These are phyloP conservation scores for Phthorimaea operculella DNA, from an alignment of 1,140 invertebrate genomes.

Conservation along the genomic window DNA sequence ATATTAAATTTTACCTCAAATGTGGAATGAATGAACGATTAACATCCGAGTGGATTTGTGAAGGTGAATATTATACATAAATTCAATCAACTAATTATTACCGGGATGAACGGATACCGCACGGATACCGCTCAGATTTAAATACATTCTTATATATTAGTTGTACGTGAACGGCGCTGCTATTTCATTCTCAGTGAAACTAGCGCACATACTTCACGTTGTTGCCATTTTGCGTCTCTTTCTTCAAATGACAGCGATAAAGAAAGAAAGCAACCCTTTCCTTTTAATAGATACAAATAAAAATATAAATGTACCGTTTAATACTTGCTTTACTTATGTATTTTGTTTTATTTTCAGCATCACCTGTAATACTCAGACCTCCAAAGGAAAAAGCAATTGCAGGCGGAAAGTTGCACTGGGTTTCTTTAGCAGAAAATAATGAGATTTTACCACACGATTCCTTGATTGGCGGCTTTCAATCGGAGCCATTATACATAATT, in stretches of 20 bases:
- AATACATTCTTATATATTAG: no score
- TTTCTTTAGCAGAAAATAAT: slow-evolving; percentile 8
- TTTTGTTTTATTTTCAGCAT: slow-evolving; percentile 11
- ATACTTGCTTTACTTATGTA: no score
- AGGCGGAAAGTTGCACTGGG: slow-evolving; percentile 21
- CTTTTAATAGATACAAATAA: no score
- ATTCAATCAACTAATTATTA: no score
- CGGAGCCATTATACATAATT: slow-evolving; percentile 73
- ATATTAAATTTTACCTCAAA: slow-evolving; percentile 10
- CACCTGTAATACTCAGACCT: slow-evolving; percentile 8
- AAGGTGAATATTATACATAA: background rate
- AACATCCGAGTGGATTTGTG: background rate
- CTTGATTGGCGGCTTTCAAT: slow-evolving; percentile 73
- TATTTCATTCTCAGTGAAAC: no score
- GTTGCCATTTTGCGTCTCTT: no score
- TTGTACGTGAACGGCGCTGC: no score
- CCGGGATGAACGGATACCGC: no score
- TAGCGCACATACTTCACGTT: no score
- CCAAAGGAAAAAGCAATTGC: slow-evolving; percentile 11
- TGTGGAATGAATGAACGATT: background rate
- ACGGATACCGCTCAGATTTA: no score
- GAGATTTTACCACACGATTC: slow-evolving; percentile 72
- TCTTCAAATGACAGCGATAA: no score
- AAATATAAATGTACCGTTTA: slow-evolving; percentile 14
- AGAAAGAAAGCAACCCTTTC: no score